Percentiles rank a stretch among this genome's conserved stretches.
phyloP scores from a whole-genome alignment of 2,113 vertebrate species.

The Brachyhypopomus occidentalis region DNA sequence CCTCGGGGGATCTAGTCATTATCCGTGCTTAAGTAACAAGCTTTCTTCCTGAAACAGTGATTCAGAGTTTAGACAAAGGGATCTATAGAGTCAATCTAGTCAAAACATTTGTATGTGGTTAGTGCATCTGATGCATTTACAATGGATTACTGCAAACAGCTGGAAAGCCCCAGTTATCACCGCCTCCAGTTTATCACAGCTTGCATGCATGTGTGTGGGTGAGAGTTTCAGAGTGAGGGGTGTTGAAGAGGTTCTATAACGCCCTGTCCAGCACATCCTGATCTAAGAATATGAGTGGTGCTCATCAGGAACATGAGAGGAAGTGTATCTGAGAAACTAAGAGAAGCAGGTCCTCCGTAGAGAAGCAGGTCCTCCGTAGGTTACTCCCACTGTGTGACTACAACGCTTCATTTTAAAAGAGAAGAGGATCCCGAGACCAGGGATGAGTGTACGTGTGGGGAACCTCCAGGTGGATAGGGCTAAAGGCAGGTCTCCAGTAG shows the following conservation, averaged over 20 bases:
- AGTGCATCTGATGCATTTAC: not conserved
- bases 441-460: not conserved
- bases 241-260: not conserved
- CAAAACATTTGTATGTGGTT: not conserved
- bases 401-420: not conserved
- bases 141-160: slow-evolving; percentile 38
- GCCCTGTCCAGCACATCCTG: slow-evolving; percentile 34
- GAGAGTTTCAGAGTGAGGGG: not conserved
- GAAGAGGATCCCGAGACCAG: not conserved
- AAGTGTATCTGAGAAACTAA: not conserved
- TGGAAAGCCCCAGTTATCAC: slow-evolving; percentile 32
- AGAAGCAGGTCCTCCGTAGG: not conserved
- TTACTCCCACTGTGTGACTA: not conserved
- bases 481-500: not conserved
- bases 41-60: not conserved
- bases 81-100: not conserved
- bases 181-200: not conserved
- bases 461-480: not conserved
- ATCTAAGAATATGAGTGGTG: slow-evolving; percentile 35
- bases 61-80: not conserved
- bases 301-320: not conserved
- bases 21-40: not conserved
- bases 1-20: slow-evolving; percentile 1
- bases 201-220: slow-evolving; percentile 1
- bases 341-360: not conserved